Evolutionary conservation across 2,113 vertebrate species (phyloP).

Genomic region (human): DNA sequence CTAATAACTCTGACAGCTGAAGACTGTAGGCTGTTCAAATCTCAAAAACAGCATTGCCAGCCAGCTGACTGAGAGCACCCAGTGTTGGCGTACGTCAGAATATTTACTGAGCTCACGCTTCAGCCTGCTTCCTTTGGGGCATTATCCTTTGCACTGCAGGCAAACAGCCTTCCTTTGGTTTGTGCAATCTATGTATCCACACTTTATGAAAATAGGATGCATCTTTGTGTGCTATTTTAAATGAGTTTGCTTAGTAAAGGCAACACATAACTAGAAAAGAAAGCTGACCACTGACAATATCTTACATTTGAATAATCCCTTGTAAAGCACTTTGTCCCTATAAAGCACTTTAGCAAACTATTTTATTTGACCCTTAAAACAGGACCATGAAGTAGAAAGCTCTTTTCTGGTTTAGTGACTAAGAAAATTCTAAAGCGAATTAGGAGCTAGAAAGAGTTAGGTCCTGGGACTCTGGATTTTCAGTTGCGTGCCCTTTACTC

Average conservation of each 20-base stretch:
- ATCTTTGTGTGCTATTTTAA: not conserved
- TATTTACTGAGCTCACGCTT: not conserved
- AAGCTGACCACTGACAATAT: not conserved
- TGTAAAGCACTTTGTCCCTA: no score
- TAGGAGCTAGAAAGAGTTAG: not conserved
- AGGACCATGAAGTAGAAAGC: not conserved
- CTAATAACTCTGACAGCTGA: not conserved
- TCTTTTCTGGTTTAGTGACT: not conserved
- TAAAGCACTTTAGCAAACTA: not conserved
- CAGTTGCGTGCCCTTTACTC: not conserved
- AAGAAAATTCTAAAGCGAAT: not conserved
- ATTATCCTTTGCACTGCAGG: fast-evolving
- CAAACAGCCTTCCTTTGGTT: not conserved
- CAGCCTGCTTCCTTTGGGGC: not conserved
- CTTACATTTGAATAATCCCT: not conserved
- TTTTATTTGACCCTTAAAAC: not conserved
- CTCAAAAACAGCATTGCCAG: not conserved
- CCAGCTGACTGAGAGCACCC: not conserved
- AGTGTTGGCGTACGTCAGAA: no score
- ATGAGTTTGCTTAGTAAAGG: not conserved
- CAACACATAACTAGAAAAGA: not conserved
- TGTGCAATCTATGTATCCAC: not conserved
- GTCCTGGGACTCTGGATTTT: not conserved
- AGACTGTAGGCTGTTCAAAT: not conserved
- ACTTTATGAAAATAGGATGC: not conserved